Percentiles rank a stretch among this genome's conserved stretches.
phyloP scores from a whole-genome alignment of 1,140 invertebrate species.

The Campoletis sonorensis region DNA sequence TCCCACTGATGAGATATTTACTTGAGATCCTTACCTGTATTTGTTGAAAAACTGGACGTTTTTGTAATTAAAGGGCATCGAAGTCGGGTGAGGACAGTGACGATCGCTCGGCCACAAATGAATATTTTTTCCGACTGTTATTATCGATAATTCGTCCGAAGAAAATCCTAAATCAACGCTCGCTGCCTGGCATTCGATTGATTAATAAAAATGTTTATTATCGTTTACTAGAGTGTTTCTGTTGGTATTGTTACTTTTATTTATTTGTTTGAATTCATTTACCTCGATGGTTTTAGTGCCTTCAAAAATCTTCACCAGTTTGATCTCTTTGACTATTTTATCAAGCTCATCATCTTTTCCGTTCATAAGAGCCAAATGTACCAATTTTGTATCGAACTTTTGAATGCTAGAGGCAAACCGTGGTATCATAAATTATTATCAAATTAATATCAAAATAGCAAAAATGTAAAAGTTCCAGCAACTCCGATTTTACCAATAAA shows the following conservation, averaged over 20 bases:
- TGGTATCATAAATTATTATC: constrained; percentile 15
- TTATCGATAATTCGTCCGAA: constrained; percentile 50
- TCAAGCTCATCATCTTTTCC: constrained; percentile 35
- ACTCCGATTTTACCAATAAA: constrained; percentile 57
- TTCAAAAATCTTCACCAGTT: constrained; percentile 48
- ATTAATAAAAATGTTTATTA: neutral
- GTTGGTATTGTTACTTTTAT: neutral
- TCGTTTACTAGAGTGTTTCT: neutral
- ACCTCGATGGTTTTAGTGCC: constrained; percentile 50
- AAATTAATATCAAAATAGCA: neutral
- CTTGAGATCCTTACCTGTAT: constrained; percentile 53
- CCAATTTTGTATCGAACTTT: constrained; percentile 47
- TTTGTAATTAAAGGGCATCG: constrained; percentile 55
- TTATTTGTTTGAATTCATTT: constrained; percentile 9
- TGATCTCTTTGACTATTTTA: constrained; percentile 45
- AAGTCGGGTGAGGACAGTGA: constrained; percentile 45
- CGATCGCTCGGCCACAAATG: constrained; percentile 59
- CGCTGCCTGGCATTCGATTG: constrained; percentile 1
- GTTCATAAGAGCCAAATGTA: constrained; percentile 46
- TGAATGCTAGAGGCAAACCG: constrained; percentile 52
- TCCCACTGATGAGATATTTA: neutral
- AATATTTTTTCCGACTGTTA: constrained; percentile 58
- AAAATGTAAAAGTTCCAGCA: neutral
- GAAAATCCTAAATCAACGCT: constrained; percentile 7
- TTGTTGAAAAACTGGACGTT: constrained; percentile 61